phyloP scores from a whole-genome alignment of 2,888 invertebrate genomes.

The Venusia cambrica region DNA sequence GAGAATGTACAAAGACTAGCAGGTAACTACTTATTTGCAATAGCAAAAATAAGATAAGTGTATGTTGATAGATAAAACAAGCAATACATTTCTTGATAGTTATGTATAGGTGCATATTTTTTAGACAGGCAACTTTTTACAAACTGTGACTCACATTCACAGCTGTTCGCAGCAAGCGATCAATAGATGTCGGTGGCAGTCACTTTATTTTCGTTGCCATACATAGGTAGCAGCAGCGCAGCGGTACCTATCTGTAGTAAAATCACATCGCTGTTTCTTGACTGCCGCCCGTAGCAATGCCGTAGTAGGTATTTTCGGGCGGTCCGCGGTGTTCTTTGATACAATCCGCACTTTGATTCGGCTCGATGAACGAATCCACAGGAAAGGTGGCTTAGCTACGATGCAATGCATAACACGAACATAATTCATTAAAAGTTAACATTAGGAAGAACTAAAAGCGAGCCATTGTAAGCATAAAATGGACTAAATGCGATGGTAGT shows the following conservation, averaged over 20 bases:
- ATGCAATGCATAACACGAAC: conserved; percentile 41
- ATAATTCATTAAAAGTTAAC: conserved; percentile 25
- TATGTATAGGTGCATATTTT: background rate
- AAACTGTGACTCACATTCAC: too few relatives aligned
- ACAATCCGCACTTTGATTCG: conserved; percentile 47
- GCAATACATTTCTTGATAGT: too few relatives aligned
- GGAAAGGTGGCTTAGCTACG: conserved; percentile 46
- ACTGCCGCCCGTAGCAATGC: too few relatives aligned
- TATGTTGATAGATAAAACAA: too few relatives aligned
- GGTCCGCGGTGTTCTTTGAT: conserved; percentile 61
- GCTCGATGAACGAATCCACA: conserved; percentile 58
- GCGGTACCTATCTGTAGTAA: conserved; percentile 77
- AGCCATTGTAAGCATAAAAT: conserved; percentile 46
- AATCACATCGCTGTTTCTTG: conserved; percentile 53
- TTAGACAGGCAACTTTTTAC: conserved; percentile 54
- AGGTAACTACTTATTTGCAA: too few relatives aligned
- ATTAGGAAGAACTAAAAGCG: conserved; percentile 26
- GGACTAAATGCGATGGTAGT: conserved; percentile 47
- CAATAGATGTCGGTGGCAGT: conserved; percentile 79
- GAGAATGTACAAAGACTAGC: too few relatives aligned
- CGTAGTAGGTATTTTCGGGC: conserved; percentile 55
- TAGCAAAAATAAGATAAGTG: too few relatives aligned
- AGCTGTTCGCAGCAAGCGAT: conserved; percentile 71
- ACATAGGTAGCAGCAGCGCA: conserved; percentile 66
- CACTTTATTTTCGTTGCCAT: conserved; percentile 74